Evolutionary conservation across 2,888 invertebrate genomes (phyloP), one percentile per base, ranked within the genome.

Genomic region (Eretmocerus hayati): DNA sequence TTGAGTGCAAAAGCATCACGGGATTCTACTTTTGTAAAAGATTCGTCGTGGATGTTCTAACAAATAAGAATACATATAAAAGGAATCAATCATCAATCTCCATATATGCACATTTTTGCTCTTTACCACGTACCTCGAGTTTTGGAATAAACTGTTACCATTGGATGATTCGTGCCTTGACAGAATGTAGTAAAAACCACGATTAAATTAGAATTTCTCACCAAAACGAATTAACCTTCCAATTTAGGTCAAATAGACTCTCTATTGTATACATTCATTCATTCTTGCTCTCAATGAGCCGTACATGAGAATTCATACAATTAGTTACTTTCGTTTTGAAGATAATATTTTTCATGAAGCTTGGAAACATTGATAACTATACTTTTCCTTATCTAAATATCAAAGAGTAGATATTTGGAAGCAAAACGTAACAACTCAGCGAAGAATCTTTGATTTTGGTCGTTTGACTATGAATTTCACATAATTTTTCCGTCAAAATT

Each of bases 21-120:
- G n/a, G 36, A 42, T 44, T 45, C 48, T 36, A 20, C 26, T 18
- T 46, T 41, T 18, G 32, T 13, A 20, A 11, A 33, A 26, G 16
- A 36, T 26, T 18, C 21, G 41, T 42, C 41, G 21, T 42, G 32
- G 41, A 32, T 32, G 21, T 21, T 42, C 31, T 33, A 33, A 37
- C 33, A 36, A 22, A 26, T 35, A 42, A 31, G 21, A 38, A 42
- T 42, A 45, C 43, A 37, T 48, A 41, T 43, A 46, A 35, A 48
- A 43, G 44, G 42, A 48, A 47, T 47, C 41, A 51, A 51, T 47
- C 44, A 47, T 47, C 44, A 47, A 47, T 41, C 44, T 47, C 30
- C 38, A 37, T 31, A 37, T n/a, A 37, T 31, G 41, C 47, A 47
- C 37, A 33, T 50, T 42, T 18, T 32, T 36, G n/a, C n/a, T n/a